phyloP scores from a whole-genome alignment of 1,140 invertebrate species.

The Drosophila lowei region DNA sequence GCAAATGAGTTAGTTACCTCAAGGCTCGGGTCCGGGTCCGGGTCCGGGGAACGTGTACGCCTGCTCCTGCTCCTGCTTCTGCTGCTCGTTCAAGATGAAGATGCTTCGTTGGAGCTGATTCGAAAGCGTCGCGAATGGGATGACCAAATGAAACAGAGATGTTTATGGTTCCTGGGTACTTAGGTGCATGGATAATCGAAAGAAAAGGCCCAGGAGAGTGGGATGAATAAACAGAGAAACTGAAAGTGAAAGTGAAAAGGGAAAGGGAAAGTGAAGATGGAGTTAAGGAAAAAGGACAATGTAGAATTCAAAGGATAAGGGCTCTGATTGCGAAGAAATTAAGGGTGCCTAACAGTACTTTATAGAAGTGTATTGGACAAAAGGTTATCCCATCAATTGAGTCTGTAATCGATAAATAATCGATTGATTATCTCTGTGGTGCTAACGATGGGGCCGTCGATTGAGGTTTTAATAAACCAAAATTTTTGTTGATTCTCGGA shows the following conservation, averaged over 20 bases:
- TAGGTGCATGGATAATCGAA: conserved; percentile 47
- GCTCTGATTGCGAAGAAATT: conserved; percentile 1
- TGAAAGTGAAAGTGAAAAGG: conserved; percentile 2
- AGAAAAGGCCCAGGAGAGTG: conserved; percentile 34
- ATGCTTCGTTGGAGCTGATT: conserved; percentile 9
- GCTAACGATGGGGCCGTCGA: no score
- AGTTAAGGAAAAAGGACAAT: no score
- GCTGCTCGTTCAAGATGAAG: conserved; percentile 7
- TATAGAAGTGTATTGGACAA: no score
- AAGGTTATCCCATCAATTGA: no score
- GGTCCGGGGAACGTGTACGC: no score
- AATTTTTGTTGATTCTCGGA: no score
- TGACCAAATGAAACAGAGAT: conserved; percentile 24
- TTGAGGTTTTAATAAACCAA: no score
- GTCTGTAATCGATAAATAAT: no score
- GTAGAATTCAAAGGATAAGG: conserved; percentile 33
- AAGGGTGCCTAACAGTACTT: no score
- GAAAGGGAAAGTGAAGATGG: neutral
- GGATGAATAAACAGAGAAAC: neutral
- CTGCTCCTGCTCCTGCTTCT: no score
- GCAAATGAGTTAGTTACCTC: conserved; percentile 61
- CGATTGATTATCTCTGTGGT: no score
- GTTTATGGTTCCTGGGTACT: conserved; percentile 39
- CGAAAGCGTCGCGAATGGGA: conserved; percentile 9
- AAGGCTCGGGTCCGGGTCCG: no score